Conservation (phyloP, 2,888 invertebrate species). For the Dichetophora obliterata region DNA sequence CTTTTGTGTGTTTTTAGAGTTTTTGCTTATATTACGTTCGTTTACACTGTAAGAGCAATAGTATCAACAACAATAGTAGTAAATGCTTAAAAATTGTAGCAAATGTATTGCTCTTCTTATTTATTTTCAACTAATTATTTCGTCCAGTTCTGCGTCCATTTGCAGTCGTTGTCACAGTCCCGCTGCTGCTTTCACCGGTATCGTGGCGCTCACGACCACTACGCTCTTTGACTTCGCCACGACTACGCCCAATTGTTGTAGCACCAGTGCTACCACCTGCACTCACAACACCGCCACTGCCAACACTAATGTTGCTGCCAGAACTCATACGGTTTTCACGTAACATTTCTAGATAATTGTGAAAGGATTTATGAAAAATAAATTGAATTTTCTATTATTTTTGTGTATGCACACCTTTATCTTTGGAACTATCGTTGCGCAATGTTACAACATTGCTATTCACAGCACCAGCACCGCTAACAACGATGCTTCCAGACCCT, state of each 20-base stretch:
- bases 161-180: slow-evolving; percentile 52
- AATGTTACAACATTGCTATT: slow-evolving; percentile 51
- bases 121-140: slow-evolving; percentile 53
- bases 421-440: slow-evolving; percentile 62
- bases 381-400: background rate
- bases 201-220: slow-evolving; percentile 58
- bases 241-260: slow-evolving; percentile 47
- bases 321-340: slow-evolving; percentile 62
- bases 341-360: slow-evolving; percentile 52
- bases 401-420: slow-evolving; percentile 60
- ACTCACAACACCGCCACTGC: slow-evolving; percentile 51
- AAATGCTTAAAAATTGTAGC: slow-evolving; percentile 31
- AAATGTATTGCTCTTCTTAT: slow-evolving; percentile 8
- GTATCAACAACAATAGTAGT: slow-evolving; percentile 29
- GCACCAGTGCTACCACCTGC: slow-evolving; percentile 52
- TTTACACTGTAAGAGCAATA: slow-evolving; percentile 30
- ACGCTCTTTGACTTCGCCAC: slow-evolving; percentile 33
- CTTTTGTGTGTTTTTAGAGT: slow-evolving; percentile 1
- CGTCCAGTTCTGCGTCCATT: slow-evolving; percentile 65
- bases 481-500: slow-evolving; percentile 44
- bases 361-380: background rate
- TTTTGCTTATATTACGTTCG: slow-evolving; percentile 12
- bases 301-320: slow-evolving; percentile 54
- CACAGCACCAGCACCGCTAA: slow-evolving; percentile 49
- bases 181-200: slow-evolving; percentile 57